Evolutionary conservation across 2,797 vertebrate species (phyloP).

Genomic region (Tenualosa ilisha): DNA sequence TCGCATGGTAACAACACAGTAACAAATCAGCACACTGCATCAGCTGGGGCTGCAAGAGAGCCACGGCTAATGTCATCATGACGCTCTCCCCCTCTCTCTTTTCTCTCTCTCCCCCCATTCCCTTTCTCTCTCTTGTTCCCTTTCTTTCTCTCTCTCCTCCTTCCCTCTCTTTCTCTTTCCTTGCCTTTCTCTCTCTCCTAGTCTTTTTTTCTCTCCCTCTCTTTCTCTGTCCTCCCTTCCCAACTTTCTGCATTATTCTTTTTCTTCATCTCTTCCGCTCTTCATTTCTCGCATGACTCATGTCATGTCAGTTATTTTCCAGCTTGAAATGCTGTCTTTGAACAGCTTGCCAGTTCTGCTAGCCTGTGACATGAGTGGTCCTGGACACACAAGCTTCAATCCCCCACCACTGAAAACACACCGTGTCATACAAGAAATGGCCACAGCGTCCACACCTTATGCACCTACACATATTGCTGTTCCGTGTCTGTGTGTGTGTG

Average conservation of each 20-base stretch:
- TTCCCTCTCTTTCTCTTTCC: background rate
- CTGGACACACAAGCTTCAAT: background rate
- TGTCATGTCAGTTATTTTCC: background rate
- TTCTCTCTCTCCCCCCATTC: background rate
- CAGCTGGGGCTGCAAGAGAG: background rate
- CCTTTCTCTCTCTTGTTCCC: background rate
- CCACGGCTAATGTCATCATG: constrained; percentile 5
- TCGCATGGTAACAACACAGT: constrained; percentile 3
- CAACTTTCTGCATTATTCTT: background rate
- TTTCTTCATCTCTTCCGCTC: background rate
- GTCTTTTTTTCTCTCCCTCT: background rate
- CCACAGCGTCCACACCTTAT: background rate
- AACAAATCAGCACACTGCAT: constrained; percentile 1
- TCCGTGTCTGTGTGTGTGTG: background rate
- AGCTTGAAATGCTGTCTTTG: background rate
- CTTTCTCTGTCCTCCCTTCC: background rate
- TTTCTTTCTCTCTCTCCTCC: background rate
- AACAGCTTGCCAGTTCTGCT: background rate
- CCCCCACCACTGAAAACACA: background rate
- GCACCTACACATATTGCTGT: background rate
- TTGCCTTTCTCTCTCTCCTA: background rate
- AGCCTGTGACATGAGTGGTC: background rate
- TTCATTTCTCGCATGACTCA: background rate
- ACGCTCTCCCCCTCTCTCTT: background rate
- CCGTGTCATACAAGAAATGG: background rate